Evolutionary conservation across 2,888 invertebrate species (phyloP), one percentile per base, ranked within the genome.

Genomic region (Tenthredo livida): DNA sequence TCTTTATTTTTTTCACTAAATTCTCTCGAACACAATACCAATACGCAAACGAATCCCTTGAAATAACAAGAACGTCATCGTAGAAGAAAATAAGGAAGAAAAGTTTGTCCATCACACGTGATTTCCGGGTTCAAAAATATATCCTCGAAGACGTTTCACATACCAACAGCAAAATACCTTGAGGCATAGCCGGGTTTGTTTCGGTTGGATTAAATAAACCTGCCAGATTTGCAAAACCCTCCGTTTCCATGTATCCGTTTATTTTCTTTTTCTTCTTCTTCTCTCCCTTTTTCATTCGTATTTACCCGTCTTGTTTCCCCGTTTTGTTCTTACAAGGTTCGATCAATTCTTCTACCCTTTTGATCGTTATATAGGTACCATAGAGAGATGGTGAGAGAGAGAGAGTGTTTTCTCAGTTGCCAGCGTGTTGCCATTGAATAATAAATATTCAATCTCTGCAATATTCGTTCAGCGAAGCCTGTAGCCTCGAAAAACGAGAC

Each of bases 381-480:
- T 12, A 65, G 70, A 65, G 70, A 37, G 0, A 72, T 17, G 33
- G 9, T 17, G 40, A 40, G 17, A 72, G 17, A 40, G 72, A 73
- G 72, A 43, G 17, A 40, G 70, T 5, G n/a, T 40, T 33, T 10
- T 33, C 67, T 73, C 43, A 73, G 72, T 73, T 43, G 3, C 10
- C 72, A n/a, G 40, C 43, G 43, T 37, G 43, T 73, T 43, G 0
- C 72, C 43, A 12, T 73, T 73, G 43, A 73, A 73, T 73, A 43
- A 73, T 73, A 73, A 73, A 73, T 73, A 73, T 73, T 73, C 72
- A 73, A 73, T 73, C 72, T 73, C 40, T 40, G n/a, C n/a, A n/a
- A 73, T 21, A 43, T 73, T 43, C 43, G 40, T 73, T 21, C 10
- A 43, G 43, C 12, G 5, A 43, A 73, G 29, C n/a, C 9, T 43